Conservation (phyloP, 37 sponge, comb jelly and placozoan species). For the Diacarnus erythraeanus region DNA sequence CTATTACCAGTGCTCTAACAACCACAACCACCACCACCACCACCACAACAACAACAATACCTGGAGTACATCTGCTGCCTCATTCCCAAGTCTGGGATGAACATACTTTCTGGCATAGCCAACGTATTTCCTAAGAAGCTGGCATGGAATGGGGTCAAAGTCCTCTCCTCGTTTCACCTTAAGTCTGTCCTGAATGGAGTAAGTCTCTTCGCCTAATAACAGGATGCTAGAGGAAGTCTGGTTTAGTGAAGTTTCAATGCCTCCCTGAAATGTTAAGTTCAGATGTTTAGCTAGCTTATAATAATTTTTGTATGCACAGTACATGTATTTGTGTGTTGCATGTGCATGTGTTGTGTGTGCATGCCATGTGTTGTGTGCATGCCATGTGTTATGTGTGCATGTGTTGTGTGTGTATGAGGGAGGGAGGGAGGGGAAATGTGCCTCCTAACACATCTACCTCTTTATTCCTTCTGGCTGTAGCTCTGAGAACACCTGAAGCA, state of each 20-base stretch:
- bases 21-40: too few relatives aligned
- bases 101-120: slow-evolving; percentile 88
- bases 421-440: too few relatives aligned
- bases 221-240: slow-evolving; percentile 15
- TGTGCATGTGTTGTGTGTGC: too few relatives aligned
- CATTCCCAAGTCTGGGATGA: slow-evolving; percentile 61
- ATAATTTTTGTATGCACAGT: background rate
- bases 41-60: too few relatives aligned
- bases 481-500: slow-evolving; percentile 12
- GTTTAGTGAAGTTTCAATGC: slow-evolving; percentile 9
- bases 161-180: slow-evolving; percentile 40
- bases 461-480: slow-evolving; percentile 30
- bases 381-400: too few relatives aligned
- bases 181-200: slow-evolving; percentile 56
- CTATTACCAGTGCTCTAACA: too few relatives aligned
- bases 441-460: slow-evolving; percentile 7
- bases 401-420: too few relatives aligned
- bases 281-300: background rate
- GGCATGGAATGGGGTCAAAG: slow-evolving; percentile 78
- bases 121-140: slow-evolving; percentile 81
- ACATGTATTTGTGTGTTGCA: too few relatives aligned
- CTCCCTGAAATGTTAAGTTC: slow-evolving; percentile 10
- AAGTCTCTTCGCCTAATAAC: slow-evolving; percentile 30
- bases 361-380: too few relatives aligned
- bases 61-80: slow-evolving; percentile 84